A percentile compares a stretch with the other conserved stretches of the same genome.
phyloP scores from a whole-genome alignment of 1,140 invertebrate genomes.

The Mamestra configurata region DNA sequence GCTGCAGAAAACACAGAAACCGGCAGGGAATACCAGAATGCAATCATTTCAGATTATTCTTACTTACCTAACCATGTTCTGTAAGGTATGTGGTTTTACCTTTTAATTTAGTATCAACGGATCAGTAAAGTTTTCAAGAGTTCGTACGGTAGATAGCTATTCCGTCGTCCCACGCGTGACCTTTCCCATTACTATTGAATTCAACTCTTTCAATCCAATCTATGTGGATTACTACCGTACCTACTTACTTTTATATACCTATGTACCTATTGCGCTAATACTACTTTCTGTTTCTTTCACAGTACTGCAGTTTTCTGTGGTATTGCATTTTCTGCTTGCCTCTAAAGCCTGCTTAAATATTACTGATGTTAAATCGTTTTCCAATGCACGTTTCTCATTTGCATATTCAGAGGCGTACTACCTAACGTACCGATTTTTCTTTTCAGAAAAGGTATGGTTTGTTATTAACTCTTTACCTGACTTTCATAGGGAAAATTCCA shows the following conservation, averaged over 20 bases:
- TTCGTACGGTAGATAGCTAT: neutral
- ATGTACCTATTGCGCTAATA: neutral
- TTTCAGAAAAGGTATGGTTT: neutral
- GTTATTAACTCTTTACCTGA: neutral
- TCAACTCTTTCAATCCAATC: constrained; percentile 21
- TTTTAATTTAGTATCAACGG: neutral
- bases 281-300: neutral
- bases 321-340: neutral
- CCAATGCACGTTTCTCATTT: neutral
- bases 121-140: constrained; percentile 20
- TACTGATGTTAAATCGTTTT: neutral
- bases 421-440: no score
- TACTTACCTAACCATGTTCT: no score
- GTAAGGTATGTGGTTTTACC: neutral
- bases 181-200: constrained; percentile 30
- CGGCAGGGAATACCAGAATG: no score
- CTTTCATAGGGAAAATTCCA: neutral
- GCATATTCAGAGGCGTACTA: neutral
- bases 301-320: neutral
- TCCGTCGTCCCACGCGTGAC: constrained; percentile 10
- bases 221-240: neutral
- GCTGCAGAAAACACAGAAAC: no score
- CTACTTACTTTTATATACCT: no score
- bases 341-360: neutral
- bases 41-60: no score